phyloP scores from a whole-genome alignment of 1,140 invertebrate species.

The Drosophila burlai region DNA sequence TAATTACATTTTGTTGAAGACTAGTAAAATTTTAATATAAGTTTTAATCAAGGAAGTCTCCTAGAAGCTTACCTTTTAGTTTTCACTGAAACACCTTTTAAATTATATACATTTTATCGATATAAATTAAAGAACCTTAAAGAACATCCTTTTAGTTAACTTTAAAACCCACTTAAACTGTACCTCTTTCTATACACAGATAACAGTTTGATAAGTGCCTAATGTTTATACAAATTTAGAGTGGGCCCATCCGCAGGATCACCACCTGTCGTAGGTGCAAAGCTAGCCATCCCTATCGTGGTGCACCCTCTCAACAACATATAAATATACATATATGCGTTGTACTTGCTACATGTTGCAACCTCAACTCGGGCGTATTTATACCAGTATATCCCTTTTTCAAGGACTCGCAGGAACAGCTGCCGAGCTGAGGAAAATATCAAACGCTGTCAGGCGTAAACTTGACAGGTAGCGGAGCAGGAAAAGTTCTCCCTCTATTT shows the following conservation, averaged over 20 bases:
- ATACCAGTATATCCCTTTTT: slow-evolving; percentile 57
- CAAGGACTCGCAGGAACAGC: slow-evolving; percentile 64
- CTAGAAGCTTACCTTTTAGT: no score
- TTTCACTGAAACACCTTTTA: no score
- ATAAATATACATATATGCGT: background rate
- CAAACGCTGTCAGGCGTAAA: slow-evolving; percentile 74
- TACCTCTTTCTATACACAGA: slow-evolving; percentile 40
- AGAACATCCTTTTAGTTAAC: background rate
- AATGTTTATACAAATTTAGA: slow-evolving; percentile 66
- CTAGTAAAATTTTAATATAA: no score
- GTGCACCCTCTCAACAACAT: slow-evolving; percentile 5
- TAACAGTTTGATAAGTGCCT: slow-evolving; percentile 54
- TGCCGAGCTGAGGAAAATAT: slow-evolving; percentile 58
- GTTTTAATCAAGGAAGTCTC: no score
- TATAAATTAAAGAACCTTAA: background rate
- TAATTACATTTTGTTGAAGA: background rate
- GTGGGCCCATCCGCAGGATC: slow-evolving; percentile 35
- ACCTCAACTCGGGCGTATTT: slow-evolving; percentile 47
- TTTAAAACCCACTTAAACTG: slow-evolving; percentile 20
- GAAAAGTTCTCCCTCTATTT: slow-evolving; percentile 57
- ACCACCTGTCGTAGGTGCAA: slow-evolving; percentile 60
- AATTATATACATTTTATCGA: no score
- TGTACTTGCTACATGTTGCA: slow-evolving; percentile 56
- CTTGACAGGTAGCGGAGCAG: slow-evolving; percentile 69
- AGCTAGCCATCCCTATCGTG: slow-evolving; percentile 64